Conservation (phyloP, 2,888 invertebrate species). For the Luffia ferchaultella region DNA sequence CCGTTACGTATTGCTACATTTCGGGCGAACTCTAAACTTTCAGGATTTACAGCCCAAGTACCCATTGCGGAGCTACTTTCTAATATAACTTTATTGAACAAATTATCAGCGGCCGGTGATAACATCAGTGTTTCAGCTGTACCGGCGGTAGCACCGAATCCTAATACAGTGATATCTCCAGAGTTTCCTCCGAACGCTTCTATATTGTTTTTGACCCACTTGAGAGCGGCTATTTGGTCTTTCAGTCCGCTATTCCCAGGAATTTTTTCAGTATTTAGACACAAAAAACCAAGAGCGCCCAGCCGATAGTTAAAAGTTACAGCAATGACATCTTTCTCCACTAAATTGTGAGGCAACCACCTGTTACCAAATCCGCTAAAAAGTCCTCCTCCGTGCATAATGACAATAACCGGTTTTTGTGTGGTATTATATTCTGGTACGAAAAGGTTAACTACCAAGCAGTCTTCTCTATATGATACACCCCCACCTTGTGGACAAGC, state of each 20-base stretch:
- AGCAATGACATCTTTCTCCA: constrained; percentile 31
- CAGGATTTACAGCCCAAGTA: constrained; percentile 33
- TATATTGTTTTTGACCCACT: constrained; percentile 37
- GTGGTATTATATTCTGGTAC: constrained; percentile 37
- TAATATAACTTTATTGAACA: constrained; percentile 44
- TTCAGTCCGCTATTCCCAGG: constrained; percentile 41
- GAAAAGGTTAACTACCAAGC: constrained; percentile 73
- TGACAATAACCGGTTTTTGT: constrained; percentile 33
- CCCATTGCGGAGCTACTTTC: constrained; percentile 48
- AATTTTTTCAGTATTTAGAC: constrained; percentile 26
- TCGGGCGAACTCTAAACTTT: not conserved
- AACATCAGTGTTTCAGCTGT: constrained; percentile 40
- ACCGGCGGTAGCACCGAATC: constrained; percentile 33
- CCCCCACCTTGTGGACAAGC: constrained; percentile 16
- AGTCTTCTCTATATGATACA: constrained; percentile 29
- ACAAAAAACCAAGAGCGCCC: constrained; percentile 41
- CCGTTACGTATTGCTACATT: not conserved
- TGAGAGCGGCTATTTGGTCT: constrained; percentile 32
- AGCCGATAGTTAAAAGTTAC: constrained; percentile 38
- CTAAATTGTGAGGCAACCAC: constrained; percentile 28
- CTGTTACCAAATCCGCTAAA: constrained; percentile 23
- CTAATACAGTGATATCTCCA: constrained; percentile 31
- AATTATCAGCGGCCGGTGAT: constrained; percentile 34
- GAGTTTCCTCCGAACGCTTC: constrained; percentile 35
- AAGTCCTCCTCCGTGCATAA: constrained; percentile 44